These are phyloP conservation scores for Philypnodon macrostomus DNA, from an alignment of 2,797 vertebrate genomes.

Conservation along the genomic window DNA sequence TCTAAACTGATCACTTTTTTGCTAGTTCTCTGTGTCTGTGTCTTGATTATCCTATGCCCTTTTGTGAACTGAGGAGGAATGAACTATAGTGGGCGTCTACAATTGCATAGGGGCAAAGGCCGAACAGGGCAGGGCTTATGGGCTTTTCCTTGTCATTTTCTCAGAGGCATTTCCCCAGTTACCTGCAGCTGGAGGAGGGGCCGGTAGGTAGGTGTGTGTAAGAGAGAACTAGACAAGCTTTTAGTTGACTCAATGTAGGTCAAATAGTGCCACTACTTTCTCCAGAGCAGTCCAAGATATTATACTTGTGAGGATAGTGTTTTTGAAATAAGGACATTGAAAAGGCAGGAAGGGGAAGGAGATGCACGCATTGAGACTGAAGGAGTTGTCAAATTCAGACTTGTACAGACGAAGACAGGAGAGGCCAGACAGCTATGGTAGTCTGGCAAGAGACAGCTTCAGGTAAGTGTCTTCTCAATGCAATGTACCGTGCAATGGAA, in stretches of 20 bases:
- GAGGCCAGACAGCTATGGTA: constrained; percentile 74
- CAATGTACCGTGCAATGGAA: no score
- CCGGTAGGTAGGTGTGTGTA: constrained; percentile 48
- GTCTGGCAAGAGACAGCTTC: constrained; percentile 72
- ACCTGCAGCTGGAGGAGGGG: constrained; percentile 56
- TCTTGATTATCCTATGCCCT: constrained; percentile 11
- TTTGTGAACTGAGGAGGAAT: constrained; percentile 18
- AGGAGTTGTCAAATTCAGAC: constrained; percentile 90
- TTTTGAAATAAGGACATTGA: constrained; percentile 27
- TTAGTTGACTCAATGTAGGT: constrained; percentile 20
- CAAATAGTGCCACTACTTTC: constrained; percentile 1
- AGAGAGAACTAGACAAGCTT: constrained; percentile 3
- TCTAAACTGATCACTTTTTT: constrained; percentile 2
- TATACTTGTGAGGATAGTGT: constrained; percentile 1
- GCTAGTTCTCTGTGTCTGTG: constrained; percentile 2
- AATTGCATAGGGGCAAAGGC: constrained; percentile 3
- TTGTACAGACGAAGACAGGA: constrained; percentile 91
- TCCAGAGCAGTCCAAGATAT: not conserved
- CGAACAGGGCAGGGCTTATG: constrained; percentile 10
- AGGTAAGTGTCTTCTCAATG: constrained; percentile 77
- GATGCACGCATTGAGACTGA: constrained; percentile 89
- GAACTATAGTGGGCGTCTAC: constrained; percentile 30
- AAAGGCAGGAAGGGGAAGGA: constrained; percentile 23
- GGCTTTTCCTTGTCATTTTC: constrained; percentile 10
- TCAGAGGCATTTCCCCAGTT: constrained; percentile 17